Evolutionary conservation across 2,797 vertebrate species (phyloP), one percentile per base, ranked within the genome.

Genomic region (Crax fasciolata): DNA sequence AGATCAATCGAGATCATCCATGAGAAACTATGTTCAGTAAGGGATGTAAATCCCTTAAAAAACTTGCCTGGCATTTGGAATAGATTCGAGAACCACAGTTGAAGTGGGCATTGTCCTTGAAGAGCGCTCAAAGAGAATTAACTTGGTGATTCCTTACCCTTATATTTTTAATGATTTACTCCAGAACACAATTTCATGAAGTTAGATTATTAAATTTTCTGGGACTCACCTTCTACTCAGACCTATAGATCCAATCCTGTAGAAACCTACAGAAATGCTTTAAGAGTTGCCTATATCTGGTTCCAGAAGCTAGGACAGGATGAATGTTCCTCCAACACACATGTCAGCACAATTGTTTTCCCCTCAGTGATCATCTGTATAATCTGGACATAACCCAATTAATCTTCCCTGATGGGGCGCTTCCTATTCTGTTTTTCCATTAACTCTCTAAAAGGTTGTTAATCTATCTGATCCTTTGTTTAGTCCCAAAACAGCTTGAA

Each of bases 391-490:
- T 68, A 84, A 76, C 6, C 18, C 25, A 77, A 13, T 77, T 91
- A 73, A 67, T 84, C 46, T 86, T 79, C 17, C 55, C 55, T 63
- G 38, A 83, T 67, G 24, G 21, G 49, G 6, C 21, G 74, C 24
- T 88, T 90, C 27, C 15, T 71, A n/a, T 74, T 87, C 52, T 83
- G 32, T 61, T 94, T 87, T 87, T 73, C 23, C n/a, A 51, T 92
- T 92, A 85, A 65, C 28, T 79, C 44, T 52, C 65, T 83, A 87
- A 89, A 89, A 87, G 21, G 13, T 87, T 84, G 58, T 93, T 90
- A 83, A 90, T 87, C 41, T 74, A 14, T 82, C 15, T 65, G 28
- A 68, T 90, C 38, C 28, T 84, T 89, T 71, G 9, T 67, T 84
- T 49, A 77, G 32, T 92, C 86, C 67, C 61, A 43, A 79, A 94